phyloP scores from a whole-genome alignment of 2,113 vertebrate genomes.

The Tychaedon coryphoeus region DNA sequence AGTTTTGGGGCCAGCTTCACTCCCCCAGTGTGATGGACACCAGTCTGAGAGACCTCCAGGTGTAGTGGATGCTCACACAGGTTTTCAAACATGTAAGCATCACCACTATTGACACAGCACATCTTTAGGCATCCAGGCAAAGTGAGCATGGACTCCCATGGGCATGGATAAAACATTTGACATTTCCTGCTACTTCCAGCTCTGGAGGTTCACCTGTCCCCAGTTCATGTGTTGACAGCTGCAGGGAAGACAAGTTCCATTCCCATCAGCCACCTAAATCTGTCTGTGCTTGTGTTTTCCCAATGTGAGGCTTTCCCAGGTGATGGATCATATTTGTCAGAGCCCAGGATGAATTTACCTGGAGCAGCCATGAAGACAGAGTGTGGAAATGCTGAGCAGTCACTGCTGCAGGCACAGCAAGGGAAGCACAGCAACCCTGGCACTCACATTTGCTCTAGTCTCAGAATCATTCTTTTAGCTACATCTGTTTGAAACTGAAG shows the following conservation, averaged over 20 bases:
- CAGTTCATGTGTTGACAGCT: not conserved
- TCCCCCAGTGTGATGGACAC: not conserved
- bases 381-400: not conserved
- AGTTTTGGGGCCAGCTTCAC: not conserved
- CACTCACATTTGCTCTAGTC: not conserved
- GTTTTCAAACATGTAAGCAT: not conserved
- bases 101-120: not conserved
- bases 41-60: not conserved
- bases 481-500: not conserved
- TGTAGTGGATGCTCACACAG: accelerated
- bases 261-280: not conserved
- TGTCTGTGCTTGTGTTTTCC: not conserved
- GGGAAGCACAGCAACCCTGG: not conserved
- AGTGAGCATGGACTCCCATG: not conserved
- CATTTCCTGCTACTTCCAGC: not conserved
- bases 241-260: not conserved
- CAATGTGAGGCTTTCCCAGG: not conserved
- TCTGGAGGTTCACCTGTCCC: not conserved
- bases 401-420: not conserved
- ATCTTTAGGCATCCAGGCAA: not conserved
- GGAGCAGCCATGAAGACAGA: not conserved
- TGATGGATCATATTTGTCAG: not conserved
- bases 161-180: not conserved
- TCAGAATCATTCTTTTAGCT: not conserved
- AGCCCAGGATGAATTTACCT: not conserved